Percentiles rank a stretch among this genome's conserved stretches.
Conservation (phyloP, 2,113 vertebrate species). For the Hirundichthys speculiger region DNA sequence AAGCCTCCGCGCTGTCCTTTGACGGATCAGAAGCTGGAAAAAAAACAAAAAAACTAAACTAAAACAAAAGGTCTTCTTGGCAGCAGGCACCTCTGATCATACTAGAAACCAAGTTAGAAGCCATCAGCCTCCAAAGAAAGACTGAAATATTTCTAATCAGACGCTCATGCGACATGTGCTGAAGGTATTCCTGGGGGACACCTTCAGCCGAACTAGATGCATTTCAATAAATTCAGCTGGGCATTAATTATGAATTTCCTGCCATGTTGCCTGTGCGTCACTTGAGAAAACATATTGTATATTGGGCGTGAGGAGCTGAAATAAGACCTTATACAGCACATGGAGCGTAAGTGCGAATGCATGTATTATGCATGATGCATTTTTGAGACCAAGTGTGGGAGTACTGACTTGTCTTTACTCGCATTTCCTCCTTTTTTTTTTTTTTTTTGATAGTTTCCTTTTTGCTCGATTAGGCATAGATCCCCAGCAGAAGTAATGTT, state of each 20-base stretch:
- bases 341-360: constrained; percentile 17
- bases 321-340: constrained; percentile 42
- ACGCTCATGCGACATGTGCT: no score
- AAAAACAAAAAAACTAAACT: constrained; percentile 3
- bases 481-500: constrained; percentile 52
- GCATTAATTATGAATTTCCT: constrained; percentile 68
- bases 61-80: neutral
- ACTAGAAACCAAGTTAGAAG: neutral
- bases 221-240: constrained; percentile 59
- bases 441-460: constrained; percentile 28
- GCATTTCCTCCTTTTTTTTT: constrained; percentile 25
- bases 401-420: constrained; percentile 9
- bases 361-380: constrained; percentile 12
- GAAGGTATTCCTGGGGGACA: constrained; percentile 8
- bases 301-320: constrained; percentile 17
- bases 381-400: constrained; percentile 3
- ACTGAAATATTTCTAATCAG: neutral
- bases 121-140: constrained; percentile 1
- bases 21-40: constrained; percentile 18
- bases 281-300: constrained; percentile 38
- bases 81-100: neutral
- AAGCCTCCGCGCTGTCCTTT: constrained; percentile 30
- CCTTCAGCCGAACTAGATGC: constrained; percentile 36
- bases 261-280: constrained; percentile 60
- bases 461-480: constrained; percentile 44